A percentile compares a stretch with the other conserved stretches of the same genome.
Conservation (phyloP, 2,888 invertebrate species). For the Axea sp. region DNA sequence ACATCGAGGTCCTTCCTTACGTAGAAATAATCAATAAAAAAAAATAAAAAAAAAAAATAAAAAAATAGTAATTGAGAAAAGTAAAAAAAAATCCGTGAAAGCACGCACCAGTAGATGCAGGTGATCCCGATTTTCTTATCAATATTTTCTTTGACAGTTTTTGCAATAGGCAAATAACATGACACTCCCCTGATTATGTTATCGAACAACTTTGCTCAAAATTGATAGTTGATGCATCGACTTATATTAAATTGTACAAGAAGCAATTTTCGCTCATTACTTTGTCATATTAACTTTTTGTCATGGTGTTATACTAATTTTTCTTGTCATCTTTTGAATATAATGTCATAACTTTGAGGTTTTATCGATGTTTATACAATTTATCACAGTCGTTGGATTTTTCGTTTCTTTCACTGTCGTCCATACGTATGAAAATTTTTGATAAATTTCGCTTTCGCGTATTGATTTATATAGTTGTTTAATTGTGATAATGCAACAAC, state of each 20-base stretch:
- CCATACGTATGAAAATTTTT: no score
- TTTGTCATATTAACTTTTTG: no score
- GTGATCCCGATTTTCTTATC: constrained; percentile 40
- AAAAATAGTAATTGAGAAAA: constrained; percentile 3
- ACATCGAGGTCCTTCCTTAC: constrained; percentile 27
- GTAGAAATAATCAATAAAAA: not conserved
- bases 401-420: no score
- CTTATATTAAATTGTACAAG: constrained; percentile 18
- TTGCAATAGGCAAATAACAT: constrained; percentile 65
- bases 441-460: constrained; percentile 2
- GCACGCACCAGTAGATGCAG: constrained; percentile 31
- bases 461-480: constrained; percentile 1
- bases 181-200: constrained; percentile 60
- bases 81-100: constrained; percentile 6
- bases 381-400: no score
- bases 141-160: constrained; percentile 58
- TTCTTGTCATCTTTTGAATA: not conserved
- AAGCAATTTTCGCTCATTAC: constrained; percentile 2
- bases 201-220: constrained; percentile 18
- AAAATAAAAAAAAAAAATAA: not conserved
- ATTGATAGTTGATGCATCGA: constrained; percentile 15
- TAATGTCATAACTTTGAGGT: not conserved
- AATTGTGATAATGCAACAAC: not conserved
- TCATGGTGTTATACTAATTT: not conserved
- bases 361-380: not conserved